Evolutionary conservation across 2,113 vertebrate species (phyloP).

Genomic region (Aptenodytes forsteri): DNA sequence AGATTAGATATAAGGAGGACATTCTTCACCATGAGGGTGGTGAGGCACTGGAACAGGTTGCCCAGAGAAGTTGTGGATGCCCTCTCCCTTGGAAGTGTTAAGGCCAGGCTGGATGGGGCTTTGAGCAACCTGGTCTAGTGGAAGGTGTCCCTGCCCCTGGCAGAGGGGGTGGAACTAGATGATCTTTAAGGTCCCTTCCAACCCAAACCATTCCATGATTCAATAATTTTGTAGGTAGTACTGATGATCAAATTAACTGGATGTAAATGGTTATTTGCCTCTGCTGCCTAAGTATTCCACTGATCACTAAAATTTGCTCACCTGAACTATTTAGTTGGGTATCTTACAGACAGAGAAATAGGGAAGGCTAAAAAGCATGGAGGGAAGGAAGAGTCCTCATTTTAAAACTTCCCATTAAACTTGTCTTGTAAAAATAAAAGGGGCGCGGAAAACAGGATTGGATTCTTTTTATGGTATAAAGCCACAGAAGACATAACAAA

Average conservation of each 20-base stretch:
- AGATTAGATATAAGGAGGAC: no score
- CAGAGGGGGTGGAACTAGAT: no score
- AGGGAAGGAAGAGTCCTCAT: background rate
- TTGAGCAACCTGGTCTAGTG: no score
- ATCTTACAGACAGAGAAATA: background rate
- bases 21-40: no score
- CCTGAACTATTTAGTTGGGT: background rate
- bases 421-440: background rate
- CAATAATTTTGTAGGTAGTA: background rate
- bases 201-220: background rate
- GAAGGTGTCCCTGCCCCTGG: no score
- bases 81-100: no score
- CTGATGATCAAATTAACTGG: background rate
- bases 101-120: no score
- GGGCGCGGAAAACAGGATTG: background rate
- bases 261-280: background rate
- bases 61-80: no score
- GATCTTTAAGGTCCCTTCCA: no score
- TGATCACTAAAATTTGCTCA: background rate
- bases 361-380: background rate
- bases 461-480: constrained; percentile 39
- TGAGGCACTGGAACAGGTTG: no score
- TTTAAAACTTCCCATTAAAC: background rate
- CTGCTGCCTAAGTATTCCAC: background rate
- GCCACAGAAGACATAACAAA: constrained; percentile 29